Evolutionary conservation across 2,797 vertebrate species (phyloP).

Genomic region (Bradypodion ventrale): DNA sequence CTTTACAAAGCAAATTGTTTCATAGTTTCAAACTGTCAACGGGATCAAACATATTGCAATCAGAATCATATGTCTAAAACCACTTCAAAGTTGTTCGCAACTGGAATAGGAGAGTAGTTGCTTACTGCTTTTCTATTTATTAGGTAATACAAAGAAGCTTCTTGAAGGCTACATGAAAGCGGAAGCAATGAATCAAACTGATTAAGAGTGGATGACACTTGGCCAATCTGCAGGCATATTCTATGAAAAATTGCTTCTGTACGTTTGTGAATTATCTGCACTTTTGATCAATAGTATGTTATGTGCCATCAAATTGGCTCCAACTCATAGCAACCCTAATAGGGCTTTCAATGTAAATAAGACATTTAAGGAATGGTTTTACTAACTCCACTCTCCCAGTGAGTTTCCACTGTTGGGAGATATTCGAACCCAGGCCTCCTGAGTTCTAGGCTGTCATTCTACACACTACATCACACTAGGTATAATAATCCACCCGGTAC

Average conservation of each 20-base stretch:
- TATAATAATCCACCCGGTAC: background rate
- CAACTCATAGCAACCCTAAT: too few relatives aligned
- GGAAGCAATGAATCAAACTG: background rate
- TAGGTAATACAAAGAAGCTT: background rate
- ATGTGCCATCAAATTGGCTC: too few relatives aligned
- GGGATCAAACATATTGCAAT: background rate
- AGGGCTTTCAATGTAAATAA: too few relatives aligned
- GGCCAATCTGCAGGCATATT: background rate
- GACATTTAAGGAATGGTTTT: too few relatives aligned
- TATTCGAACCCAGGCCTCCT: too few relatives aligned
- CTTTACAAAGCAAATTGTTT: background rate
- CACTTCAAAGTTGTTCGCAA: background rate
- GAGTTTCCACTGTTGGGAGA: too few relatives aligned
- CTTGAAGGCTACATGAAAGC: background rate
- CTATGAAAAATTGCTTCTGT: background rate
- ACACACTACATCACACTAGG: background rate
- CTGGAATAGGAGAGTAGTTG: background rate
- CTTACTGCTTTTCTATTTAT: background rate
- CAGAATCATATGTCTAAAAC: slow-evolving; percentile 7
- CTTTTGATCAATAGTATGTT: background rate
- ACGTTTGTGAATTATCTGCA: background rate
- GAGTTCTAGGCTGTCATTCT: too few relatives aligned
- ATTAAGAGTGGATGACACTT: background rate
- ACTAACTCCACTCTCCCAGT: too few relatives aligned
- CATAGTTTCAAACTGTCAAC: background rate